These are phyloP conservation scores for Atta cephalotes DNA, from an alignment of 1,140 invertebrate species.

Conservation along the genomic window DNA sequence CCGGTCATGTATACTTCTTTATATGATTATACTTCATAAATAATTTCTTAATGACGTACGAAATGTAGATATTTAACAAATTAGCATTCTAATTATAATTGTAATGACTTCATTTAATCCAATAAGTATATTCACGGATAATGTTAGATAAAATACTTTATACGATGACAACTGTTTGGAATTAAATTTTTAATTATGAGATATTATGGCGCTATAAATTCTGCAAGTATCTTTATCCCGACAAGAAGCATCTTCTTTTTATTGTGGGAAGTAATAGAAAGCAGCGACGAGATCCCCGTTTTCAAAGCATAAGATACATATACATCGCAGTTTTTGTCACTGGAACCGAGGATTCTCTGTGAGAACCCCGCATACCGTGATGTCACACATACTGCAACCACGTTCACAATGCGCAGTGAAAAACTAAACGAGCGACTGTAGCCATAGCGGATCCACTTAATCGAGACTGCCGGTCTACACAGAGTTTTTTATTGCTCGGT, in stretches of 20 bases:
- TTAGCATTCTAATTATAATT: slow-evolving; percentile 41
- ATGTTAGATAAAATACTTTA: background rate
- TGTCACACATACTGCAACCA: slow-evolving; percentile 80
- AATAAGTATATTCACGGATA: background rate
- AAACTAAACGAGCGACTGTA: slow-evolving; percentile 75
- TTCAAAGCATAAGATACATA: slow-evolving; percentile 34
- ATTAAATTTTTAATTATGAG: slow-evolving; percentile 31
- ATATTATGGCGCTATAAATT: slow-evolving; percentile 2
- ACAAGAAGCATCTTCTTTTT: slow-evolving; percentile 28
- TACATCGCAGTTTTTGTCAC: slow-evolving; percentile 74
- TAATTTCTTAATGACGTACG: slow-evolving; percentile 1
- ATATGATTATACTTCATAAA: background rate
- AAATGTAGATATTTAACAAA: slow-evolving; percentile 2
- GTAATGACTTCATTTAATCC: background rate
- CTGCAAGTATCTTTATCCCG: slow-evolving; percentile 4
- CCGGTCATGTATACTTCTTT: background rate
- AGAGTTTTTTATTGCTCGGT: slow-evolving; percentile 30
- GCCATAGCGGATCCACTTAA: slow-evolving; percentile 72
- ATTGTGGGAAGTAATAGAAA: slow-evolving; percentile 8
- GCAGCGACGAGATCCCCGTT: background rate
- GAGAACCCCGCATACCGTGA: slow-evolving; percentile 78
- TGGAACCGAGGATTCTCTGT: slow-evolving; percentile 75
- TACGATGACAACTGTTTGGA: background rate
- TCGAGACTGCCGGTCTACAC: slow-evolving; percentile 56
- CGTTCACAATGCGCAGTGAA: slow-evolving; percentile 73